These are phyloP conservation scores for Condylura cristata DNA, from an alignment of 2,113 vertebrate species.

Conservation along the genomic window DNA sequence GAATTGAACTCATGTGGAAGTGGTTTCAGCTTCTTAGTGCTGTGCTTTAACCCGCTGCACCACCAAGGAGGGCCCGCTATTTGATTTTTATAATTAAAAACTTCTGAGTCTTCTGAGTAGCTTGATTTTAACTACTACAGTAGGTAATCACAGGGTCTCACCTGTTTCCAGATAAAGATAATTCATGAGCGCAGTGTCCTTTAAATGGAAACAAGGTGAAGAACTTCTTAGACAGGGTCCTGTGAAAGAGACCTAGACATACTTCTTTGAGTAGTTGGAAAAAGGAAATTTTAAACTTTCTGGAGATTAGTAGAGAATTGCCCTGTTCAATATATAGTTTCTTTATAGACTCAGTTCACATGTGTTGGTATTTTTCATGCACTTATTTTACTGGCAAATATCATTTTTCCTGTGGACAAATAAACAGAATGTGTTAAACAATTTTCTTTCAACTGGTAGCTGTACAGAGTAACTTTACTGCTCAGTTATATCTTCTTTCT, in stretches of 20 bases:
- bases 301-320: neutral
- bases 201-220: neutral
- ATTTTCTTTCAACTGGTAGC: neutral
- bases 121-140: neutral
- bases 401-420: neutral
- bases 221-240: neutral
- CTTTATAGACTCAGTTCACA: neutral
- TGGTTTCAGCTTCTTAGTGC: too few relatives aligned
- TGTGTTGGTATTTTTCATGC: neutral
- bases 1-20: too few relatives aligned
- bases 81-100: slow-evolving; percentile 11
- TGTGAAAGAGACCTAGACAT: neutral
- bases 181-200: neutral
- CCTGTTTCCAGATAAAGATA: neutral
- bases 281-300: neutral
- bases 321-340: neutral
- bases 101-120: neutral
- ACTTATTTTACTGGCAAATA: neutral
- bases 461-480: neutral
- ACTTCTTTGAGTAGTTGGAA: neutral
- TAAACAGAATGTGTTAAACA: neutral
- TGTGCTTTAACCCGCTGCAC: too few relatives aligned
- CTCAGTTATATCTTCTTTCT: neutral
- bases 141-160: neutral
- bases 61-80: too few relatives aligned